Evolutionary conservation across 1,140 invertebrate species (phyloP).

Genomic region (Ladona fulva): DNA sequence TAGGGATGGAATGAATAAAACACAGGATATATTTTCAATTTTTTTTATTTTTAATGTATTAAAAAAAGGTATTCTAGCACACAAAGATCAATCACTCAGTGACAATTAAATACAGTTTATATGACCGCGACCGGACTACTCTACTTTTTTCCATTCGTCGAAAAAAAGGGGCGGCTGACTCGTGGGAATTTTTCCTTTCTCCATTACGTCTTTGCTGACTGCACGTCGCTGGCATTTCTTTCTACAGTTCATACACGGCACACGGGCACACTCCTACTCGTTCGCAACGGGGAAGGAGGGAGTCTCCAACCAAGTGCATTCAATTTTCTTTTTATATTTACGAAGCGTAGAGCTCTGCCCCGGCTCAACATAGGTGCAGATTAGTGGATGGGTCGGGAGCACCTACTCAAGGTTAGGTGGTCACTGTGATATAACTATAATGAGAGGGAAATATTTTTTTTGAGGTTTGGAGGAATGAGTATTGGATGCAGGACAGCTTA

Average conservation of each 20-base stretch:
- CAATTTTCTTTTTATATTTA: not conserved
- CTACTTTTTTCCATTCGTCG: conserved; percentile 7
- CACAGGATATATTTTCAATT: not conserved
- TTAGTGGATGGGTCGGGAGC: not conserved
- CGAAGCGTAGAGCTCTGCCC: not conserved
- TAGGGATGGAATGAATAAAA: not conserved
- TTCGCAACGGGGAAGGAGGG: not conserved
- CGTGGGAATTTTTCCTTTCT: not conserved
- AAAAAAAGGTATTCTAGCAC: conserved; percentile 2
- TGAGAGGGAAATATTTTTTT: not conserved
- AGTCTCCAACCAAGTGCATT: not conserved
- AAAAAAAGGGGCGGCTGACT: not conserved
- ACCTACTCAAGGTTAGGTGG: not conserved
- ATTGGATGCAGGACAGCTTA: not conserved
- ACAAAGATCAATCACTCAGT: conserved; percentile 3
- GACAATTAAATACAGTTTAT: not conserved
- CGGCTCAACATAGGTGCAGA: too few relatives aligned
- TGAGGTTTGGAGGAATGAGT: not conserved
- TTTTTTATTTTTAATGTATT: conserved; percentile 5
- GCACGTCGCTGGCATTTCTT: not conserved
- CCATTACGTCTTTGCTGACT: not conserved
- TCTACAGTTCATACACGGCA: not conserved
- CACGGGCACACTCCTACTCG: not conserved
- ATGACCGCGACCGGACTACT: not conserved
- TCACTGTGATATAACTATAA: not conserved